Percentiles rank a stretch among this genome's conserved stretches.
phyloP scores from a whole-genome alignment of 1,140 invertebrate genomes.

The Fopius arisanus region DNA sequence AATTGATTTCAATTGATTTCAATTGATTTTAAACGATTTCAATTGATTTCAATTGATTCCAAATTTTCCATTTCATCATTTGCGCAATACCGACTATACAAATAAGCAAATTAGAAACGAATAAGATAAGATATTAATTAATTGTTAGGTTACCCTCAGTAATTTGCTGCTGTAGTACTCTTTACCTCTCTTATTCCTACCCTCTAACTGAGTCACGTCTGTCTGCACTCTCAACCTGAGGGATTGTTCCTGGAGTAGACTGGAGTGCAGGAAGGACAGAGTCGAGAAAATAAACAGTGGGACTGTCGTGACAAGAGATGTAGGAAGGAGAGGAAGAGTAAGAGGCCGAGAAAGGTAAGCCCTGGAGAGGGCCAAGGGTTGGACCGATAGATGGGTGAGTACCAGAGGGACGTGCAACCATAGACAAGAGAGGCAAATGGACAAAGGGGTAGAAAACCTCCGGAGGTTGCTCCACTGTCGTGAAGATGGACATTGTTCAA shows the following conservation, averaged over 20 bases:
- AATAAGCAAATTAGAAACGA: too few species aligned
- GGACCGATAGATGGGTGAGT: neutral
- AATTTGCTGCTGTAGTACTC: neutral
- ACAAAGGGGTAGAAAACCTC: constrained; percentile 5
- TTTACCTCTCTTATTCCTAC: neutral
- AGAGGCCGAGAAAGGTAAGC: constrained; percentile 19
- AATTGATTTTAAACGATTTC: too few species aligned
- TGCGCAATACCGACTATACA: too few species aligned
- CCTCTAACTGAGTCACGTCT: neutral
- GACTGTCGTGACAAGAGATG: constrained; percentile 7
- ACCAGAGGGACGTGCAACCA: neutral
- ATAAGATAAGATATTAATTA: neutral
- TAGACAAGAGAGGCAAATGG: neutral
- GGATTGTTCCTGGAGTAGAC: neutral
- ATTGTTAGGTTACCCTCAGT: neutral
- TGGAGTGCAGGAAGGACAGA: neutral
- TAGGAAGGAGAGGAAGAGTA: neutral
- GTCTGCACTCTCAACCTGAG: neutral
- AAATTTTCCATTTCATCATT: too few species aligned
- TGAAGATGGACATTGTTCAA: constrained; percentile 53
- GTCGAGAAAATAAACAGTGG: neutral
- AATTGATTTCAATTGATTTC: too few species aligned
- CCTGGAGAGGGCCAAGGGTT: constrained; percentile 22
- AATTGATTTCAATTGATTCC: too few species aligned
- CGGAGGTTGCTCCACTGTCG: constrained; percentile 38